Conservation (phyloP, 2,888 invertebrate genomes). For the Taenaris catops region DNA sequence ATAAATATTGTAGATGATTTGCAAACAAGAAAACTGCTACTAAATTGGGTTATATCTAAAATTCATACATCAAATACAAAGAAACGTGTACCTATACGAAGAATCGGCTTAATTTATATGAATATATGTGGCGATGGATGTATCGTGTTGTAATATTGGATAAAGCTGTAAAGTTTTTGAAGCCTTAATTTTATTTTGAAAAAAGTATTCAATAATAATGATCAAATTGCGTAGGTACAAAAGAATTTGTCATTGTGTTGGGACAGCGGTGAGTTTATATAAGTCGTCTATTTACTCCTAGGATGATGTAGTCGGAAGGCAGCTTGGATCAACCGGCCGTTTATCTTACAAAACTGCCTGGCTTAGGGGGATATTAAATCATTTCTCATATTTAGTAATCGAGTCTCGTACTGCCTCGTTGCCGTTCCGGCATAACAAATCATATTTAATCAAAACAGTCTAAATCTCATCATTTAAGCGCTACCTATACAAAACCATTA, state of each 20-base stretch:
- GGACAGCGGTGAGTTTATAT: constrained; percentile 15
- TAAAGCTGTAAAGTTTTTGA: too few species aligned
- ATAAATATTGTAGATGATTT: too few species aligned
- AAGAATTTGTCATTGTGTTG: constrained; percentile 16
- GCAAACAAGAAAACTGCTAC: too few species aligned
- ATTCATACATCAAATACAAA: too few species aligned
- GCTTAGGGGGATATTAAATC: constrained; percentile 18
- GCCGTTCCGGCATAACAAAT: constrained; percentile 5
- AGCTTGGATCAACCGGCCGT: constrained; percentile 57
- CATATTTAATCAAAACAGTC: neutral
- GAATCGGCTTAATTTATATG: too few species aligned
- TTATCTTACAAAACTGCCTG: constrained; percentile 42
- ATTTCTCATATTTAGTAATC: constrained; percentile 19
- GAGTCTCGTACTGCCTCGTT: constrained; percentile 7
- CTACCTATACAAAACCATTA: too few species aligned
- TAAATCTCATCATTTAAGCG: neutral
- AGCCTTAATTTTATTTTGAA: too few species aligned
- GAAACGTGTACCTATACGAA: too few species aligned
- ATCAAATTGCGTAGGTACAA: neutral
- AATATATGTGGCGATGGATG: too few species aligned
- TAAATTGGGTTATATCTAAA: too few species aligned
- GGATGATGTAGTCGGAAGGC: constrained; percentile 27
- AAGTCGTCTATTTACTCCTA: constrained; percentile 15
- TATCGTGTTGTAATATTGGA: too few species aligned
- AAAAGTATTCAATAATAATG: too few species aligned